Evolutionary conservation across 2,797 vertebrate genomes (phyloP).

Genomic region (Chelidonichthys spinosus): DNA sequence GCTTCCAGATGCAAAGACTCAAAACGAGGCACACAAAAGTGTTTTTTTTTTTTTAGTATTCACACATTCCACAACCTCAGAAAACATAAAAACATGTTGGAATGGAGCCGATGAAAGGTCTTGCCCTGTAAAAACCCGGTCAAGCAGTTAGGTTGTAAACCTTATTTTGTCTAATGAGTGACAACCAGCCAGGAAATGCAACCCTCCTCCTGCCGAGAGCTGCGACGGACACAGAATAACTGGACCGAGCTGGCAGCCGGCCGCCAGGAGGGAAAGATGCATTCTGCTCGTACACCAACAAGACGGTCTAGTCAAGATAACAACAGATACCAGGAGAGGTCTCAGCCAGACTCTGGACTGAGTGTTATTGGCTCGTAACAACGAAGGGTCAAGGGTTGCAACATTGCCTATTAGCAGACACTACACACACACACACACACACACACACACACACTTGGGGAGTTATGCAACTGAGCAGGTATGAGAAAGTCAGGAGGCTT

Average conservation of each 20-base stretch:
- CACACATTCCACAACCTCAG: not conserved
- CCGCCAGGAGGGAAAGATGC: slow-evolving; percentile 33
- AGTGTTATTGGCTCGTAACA: slow-evolving; percentile 18
- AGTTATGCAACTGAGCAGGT: slow-evolving; percentile 83
- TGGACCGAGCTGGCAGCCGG: not conserved
- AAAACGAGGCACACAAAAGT: not conserved
- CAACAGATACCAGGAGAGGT: slow-evolving; percentile 43
- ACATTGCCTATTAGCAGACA: slow-evolving; percentile 32
- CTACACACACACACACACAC: slow-evolving; percentile 25
- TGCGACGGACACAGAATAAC: not conserved
- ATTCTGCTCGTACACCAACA: slow-evolving; percentile 45
- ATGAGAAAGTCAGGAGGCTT: slow-evolving; percentile 67
- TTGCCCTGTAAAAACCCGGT: not conserved
- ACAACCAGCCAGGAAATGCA: slow-evolving; percentile 41
- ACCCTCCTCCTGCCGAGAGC: slow-evolving; percentile 1
- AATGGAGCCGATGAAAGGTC: not conserved
- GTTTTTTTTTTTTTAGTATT: not conserved
- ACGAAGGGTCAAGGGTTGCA: slow-evolving; percentile 27
- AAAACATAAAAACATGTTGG: not conserved
- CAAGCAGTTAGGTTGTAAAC: not conserved
- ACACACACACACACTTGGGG: slow-evolving; percentile 34
- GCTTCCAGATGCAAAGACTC: not conserved
- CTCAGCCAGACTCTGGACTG: slow-evolving; percentile 39
- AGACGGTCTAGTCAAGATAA: slow-evolving; percentile 19
- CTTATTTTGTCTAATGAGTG: slow-evolving; percentile 36